These are phyloP conservation scores for Babyrousa celebensis DNA, from an alignment of 2,797 vertebrate species.

Conservation along the genomic window DNA sequence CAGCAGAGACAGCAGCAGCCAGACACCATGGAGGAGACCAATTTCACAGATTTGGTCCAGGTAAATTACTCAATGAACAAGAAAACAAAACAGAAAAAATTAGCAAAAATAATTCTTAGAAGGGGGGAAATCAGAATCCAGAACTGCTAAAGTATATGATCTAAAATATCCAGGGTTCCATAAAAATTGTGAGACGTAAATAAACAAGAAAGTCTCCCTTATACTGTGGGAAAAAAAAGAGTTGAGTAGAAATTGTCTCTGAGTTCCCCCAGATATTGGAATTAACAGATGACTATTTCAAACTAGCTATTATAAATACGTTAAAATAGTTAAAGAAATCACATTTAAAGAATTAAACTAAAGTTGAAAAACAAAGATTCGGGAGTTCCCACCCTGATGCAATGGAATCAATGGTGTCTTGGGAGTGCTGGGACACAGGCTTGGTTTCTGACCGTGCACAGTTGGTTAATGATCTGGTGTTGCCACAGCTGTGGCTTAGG, in stretches of 20 bases:
- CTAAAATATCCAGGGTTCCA: constrained; percentile 30
- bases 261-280: not conserved
- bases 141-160: constrained; percentile 4
- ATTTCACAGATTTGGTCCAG: not conserved
- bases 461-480: too few species aligned
- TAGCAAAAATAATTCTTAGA: not conserved
- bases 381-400: not conserved
- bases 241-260: constrained; percentile 38
- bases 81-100: not conserved
- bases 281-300: constrained; percentile 31
- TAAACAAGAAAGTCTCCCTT: constrained; percentile 51
- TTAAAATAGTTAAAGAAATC: constrained; percentile 62
- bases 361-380: constrained; percentile 45
- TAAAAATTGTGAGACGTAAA: constrained; percentile 42
- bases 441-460: too few species aligned
- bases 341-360: constrained; percentile 42
- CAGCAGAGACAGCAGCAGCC: not conserved
- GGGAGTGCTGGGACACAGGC: too few species aligned
- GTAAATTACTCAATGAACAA: constrained; percentile 15
- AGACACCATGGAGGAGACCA: not conserved
- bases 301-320: constrained; percentile 24
- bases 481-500: too few species aligned
- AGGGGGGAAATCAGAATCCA: not conserved
- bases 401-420: too few species aligned
- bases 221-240: not conserved